These are phyloP conservation scores for Phortica variegata DNA, from an alignment of 1,140 invertebrate genomes.

Conservation along the genomic window DNA sequence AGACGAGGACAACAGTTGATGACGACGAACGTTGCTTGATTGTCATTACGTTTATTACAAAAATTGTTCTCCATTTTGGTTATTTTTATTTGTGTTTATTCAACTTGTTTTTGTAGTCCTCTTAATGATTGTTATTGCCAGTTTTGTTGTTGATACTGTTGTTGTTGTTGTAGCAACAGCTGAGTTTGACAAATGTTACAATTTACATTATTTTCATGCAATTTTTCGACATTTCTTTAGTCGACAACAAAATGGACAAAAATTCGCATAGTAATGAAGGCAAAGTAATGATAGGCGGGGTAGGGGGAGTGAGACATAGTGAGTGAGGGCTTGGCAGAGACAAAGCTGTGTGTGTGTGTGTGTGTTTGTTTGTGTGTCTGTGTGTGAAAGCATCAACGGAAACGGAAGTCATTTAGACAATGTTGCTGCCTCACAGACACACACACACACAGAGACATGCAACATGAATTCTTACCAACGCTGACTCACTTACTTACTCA, in stretches of 20 bases:
- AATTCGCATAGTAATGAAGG: slow-evolving; percentile 1
- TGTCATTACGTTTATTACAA: no score
- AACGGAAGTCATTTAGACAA: slow-evolving; percentile 50
- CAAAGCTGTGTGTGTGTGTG: slow-evolving; percentile 5
- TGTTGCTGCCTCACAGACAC: no score
- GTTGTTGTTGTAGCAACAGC: slow-evolving; percentile 27
- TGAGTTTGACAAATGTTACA: slow-evolving; percentile 54
- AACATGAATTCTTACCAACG: slow-evolving; percentile 26
- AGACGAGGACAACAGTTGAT: no score
- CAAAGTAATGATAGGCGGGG: slow-evolving; percentile 43
- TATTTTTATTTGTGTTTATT: no score
- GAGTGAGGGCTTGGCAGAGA: neutral
- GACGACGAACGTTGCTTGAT: no score
- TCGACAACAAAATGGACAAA: slow-evolving; percentile 41
- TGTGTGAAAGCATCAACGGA: slow-evolving; percentile 39
- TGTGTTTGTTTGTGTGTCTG: slow-evolving; percentile 14
- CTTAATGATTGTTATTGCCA: neutral
- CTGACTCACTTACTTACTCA: no score
- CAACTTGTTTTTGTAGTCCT: no score
- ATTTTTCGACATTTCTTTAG: slow-evolving; percentile 41
- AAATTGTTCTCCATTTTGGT: no score
- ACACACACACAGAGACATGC: no score
- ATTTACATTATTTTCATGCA: slow-evolving; percentile 54
- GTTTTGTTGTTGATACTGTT: slow-evolving; percentile 1
- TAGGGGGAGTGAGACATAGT: slow-evolving; percentile 28